Conservation (phyloP, 92 coral and sea anemone species). For the Palythoa heliodiscus region DNA sequence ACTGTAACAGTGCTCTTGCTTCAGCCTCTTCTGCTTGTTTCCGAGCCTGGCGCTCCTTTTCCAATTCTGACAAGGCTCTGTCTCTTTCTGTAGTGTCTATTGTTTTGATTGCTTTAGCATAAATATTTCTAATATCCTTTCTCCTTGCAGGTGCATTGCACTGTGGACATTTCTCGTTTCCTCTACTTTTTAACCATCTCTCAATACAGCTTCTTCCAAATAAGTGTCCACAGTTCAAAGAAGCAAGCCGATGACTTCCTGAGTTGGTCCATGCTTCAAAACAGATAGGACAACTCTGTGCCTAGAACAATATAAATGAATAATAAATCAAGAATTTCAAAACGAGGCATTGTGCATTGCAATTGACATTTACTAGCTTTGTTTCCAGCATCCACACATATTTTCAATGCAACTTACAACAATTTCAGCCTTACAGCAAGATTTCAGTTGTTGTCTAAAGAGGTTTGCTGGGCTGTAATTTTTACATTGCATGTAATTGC, state of each 20-base stretch:
- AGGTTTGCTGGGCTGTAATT: no score
- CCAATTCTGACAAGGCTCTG: slow-evolving; percentile 78
- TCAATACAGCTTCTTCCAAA: slow-evolving; percentile 97
- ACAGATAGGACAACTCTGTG: slow-evolving; percentile 90
- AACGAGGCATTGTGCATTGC: no score
- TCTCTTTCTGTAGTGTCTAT: slow-evolving; percentile 92
- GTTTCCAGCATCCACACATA: no score
- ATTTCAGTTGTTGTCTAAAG: no score
- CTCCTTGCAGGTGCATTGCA: slow-evolving; percentile 92
- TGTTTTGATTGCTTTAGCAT: slow-evolving; percentile 84
- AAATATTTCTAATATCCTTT: slow-evolving; percentile 79
- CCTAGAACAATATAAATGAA: slow-evolving; percentile 45
- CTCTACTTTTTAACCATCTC: slow-evolving; percentile 84
- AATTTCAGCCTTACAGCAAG: no score
- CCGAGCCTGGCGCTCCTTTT: slow-evolving; percentile 72
- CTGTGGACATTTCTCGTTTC: slow-evolving; percentile 90
- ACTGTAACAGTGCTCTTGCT: slow-evolving; percentile 86
- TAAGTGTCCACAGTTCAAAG: slow-evolving; percentile 88
- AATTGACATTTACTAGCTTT: no score
- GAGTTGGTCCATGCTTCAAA: slow-evolving; percentile 97
- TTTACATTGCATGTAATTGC: no score
- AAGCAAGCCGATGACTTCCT: slow-evolving; percentile 85
- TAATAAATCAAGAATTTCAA: no score
- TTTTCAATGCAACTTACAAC: no score
- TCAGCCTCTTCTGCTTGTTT: slow-evolving; percentile 85